Conservation (phyloP, 2,888 invertebrate genomes). For the Strigamia maritima region DNA sequence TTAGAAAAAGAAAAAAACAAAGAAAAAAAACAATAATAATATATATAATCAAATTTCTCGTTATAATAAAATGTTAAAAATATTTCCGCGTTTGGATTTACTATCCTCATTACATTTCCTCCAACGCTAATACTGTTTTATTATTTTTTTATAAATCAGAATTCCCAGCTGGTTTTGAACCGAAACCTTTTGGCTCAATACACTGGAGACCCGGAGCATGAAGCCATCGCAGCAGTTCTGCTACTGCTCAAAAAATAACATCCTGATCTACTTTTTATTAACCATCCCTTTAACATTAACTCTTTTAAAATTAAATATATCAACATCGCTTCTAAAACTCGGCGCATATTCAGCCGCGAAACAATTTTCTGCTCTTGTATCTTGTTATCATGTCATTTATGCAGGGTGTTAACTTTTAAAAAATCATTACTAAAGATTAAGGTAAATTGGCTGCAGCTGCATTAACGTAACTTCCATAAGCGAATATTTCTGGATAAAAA, state of each 20-base stretch:
- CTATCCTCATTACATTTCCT: no score
- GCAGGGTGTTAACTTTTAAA: neutral
- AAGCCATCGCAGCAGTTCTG: neutral
- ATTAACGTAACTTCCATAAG: neutral
- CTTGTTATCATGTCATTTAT: neutral
- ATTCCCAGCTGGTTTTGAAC: neutral
- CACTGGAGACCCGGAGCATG: neutral
- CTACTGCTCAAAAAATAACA: no score
- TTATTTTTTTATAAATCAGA: neutral
- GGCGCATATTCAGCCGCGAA: neutral
- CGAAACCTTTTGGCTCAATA: neutral
- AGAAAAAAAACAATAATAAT: no score
- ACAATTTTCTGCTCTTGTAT: neutral
- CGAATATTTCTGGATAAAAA: neutral
- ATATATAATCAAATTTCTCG: no score
- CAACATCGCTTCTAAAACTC: neutral
- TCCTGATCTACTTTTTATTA: neutral
- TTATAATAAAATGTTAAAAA: no score
- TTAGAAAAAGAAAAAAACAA: no score
- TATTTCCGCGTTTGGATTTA: no score
- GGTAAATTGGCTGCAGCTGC: neutral
- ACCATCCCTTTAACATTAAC: neutral
- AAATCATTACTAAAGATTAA: neutral
- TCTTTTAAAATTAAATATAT: neutral
- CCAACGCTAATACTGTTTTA: neutral